phyloP scores from a whole-genome alignment of 2,888 invertebrate species.

The Philhelius pedissequus region DNA sequence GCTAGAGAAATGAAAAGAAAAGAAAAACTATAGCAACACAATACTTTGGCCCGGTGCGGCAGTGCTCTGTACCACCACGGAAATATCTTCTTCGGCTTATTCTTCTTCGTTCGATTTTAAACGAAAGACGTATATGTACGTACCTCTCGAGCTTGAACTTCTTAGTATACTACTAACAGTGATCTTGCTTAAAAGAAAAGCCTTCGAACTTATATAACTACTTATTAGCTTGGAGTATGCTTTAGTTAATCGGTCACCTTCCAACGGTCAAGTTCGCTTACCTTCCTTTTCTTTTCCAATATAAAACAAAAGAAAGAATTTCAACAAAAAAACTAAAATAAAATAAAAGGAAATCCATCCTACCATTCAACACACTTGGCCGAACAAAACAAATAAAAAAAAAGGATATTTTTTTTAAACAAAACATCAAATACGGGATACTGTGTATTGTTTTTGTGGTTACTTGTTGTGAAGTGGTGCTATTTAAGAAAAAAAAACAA shows the following conservation, averaged over 20 bases:
- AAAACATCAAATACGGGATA: slow-evolving; percentile 20
- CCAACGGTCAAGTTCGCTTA: slow-evolving; percentile 78
- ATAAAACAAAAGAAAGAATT: slow-evolving; percentile 31
- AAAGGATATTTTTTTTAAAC: slow-evolving; percentile 28
- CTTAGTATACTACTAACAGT: slow-evolving; percentile 32
- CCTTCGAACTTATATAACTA: slow-evolving; percentile 78
- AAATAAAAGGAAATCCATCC: slow-evolving; percentile 19
- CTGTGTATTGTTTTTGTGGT: not conserved
- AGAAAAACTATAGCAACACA: slow-evolving; percentile 61
- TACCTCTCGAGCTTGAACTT: slow-evolving; percentile 1
- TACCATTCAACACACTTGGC: not conserved
- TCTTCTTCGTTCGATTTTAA: slow-evolving; percentile 66
- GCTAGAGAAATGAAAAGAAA: slow-evolving; percentile 58
- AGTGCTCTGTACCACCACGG: slow-evolving; percentile 30
- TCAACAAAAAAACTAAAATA: slow-evolving; percentile 30
- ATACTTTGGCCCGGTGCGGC: not conserved
- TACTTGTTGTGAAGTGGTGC: not conserved
- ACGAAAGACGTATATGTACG: slow-evolving; percentile 19
- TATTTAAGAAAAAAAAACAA: not conserved
- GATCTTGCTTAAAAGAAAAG: slow-evolving; percentile 71
- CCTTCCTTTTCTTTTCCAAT: slow-evolving; percentile 65
- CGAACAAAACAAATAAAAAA: slow-evolving; percentile 24
- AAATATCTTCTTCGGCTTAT: slow-evolving; percentile 63
- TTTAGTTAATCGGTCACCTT: slow-evolving; percentile 79
- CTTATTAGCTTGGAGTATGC: slow-evolving; percentile 76